Conservation (phyloP, 2,888 invertebrate genomes). For the Melinaea menophilus region DNA sequence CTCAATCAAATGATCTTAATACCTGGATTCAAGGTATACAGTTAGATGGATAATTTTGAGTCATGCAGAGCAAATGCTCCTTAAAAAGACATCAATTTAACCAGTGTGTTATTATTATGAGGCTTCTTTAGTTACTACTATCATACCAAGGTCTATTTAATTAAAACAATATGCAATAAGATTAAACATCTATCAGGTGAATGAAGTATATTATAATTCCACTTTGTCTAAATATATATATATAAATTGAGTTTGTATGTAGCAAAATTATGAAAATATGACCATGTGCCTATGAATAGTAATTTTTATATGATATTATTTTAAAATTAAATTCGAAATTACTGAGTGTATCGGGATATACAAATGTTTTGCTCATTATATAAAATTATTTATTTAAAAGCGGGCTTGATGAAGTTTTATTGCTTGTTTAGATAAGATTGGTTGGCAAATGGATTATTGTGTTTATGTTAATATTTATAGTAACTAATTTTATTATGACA, state of each 20-base stretch:
- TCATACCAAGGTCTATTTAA: conserved; percentile 7
- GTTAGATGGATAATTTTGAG: conserved; percentile 73
- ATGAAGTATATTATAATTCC: background rate
- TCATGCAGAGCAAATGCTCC: conserved; percentile 34
- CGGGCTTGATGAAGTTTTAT: too few relatives aligned
- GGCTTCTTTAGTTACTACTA: conserved; percentile 8
- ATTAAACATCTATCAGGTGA: conserved; percentile 14
- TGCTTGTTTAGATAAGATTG: too few relatives aligned
- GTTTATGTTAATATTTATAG: background rate
- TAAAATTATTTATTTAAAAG: too few relatives aligned
- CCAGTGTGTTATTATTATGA: conserved; percentile 11
- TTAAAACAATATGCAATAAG: conserved; percentile 17
- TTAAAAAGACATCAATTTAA: conserved; percentile 23
- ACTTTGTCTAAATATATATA: background rate
- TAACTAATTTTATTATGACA: conserved; percentile 8
- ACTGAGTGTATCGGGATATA: too few relatives aligned
- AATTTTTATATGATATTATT: conserved; percentile 2
- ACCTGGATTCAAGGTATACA: conserved; percentile 94
- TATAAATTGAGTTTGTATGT: conserved; percentile 2
- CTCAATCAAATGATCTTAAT: conserved; percentile 87
- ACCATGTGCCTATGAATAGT: too few relatives aligned
- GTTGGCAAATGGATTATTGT: background rate
- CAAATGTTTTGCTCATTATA: too few relatives aligned
- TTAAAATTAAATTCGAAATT: too few relatives aligned
- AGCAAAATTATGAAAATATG: conserved; percentile 3